These are phyloP conservation scores for Thamnophis elegans DNA, from an alignment of 2,797 vertebrate genomes.

Conservation along the genomic window DNA sequence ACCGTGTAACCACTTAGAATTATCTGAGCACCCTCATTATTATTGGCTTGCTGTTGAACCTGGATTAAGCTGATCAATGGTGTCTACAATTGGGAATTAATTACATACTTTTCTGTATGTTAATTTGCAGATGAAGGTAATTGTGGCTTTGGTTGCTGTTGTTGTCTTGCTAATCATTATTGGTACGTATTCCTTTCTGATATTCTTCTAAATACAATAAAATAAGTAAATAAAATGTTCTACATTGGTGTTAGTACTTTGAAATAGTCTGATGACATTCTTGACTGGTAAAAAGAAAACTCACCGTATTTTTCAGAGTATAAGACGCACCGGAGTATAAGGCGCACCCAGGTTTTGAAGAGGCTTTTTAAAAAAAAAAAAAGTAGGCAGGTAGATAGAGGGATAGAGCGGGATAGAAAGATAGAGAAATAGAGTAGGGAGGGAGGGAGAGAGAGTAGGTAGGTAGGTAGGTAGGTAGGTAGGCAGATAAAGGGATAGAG, in stretches of 20 bases:
- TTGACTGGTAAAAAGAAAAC: neutral
- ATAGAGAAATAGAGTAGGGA: too few species aligned
- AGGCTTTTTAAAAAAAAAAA: too few species aligned
- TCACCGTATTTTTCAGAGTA: too few species aligned
- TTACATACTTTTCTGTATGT: constrained; percentile 4
- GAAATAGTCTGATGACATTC: neutral
- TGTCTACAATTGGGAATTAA: constrained; percentile 5
- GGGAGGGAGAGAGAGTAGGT: too few species aligned
- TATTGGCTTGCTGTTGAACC: neutral
- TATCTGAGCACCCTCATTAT: neutral
- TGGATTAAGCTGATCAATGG: neutral
- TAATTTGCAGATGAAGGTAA: constrained; percentile 87
- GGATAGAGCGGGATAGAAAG: too few species aligned
- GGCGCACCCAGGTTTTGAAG: too few species aligned
- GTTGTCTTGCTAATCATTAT: constrained; percentile 91
- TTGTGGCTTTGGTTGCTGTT: constrained; percentile 84
- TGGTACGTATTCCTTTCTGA: constrained; percentile 76
- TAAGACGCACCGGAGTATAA: too few species aligned
- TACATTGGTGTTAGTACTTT: neutral
- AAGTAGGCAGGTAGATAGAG: too few species aligned
- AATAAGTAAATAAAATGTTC: neutral
- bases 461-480: too few species aligned
- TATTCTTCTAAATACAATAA: neutral
- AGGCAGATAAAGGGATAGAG: too few species aligned
- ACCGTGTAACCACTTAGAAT: neutral